Evolutionary conservation across 2,113 vertebrate genomes (phyloP), one percentile per base, ranked within the genome.

Genomic region (Mola mola): DNA sequence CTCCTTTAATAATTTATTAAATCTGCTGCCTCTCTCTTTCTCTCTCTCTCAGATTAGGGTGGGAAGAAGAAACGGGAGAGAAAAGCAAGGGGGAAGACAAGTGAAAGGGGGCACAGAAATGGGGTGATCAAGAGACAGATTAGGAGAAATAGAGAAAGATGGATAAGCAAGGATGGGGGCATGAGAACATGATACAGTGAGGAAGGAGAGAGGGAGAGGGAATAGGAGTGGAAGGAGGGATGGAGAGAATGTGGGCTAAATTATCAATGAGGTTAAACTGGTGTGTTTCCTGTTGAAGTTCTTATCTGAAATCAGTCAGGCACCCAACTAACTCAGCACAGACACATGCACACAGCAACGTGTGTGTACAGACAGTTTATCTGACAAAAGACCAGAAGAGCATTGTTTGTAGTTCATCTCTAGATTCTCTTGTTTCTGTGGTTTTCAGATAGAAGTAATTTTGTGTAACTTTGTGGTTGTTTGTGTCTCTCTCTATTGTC

Each of bases 1-100:
- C 81, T 78, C 78, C 60, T 58, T 86, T 59, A 85, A 86, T 87
- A 84, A 87, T 87, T 87, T 74, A 84, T 85, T 84, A 69, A 83
- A 78, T 87, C 81, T 81, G 66, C 79, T 75, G 75, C 43, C 59
- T 50, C 77, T 81, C 59, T 63, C 46, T 65, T 63, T 52, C 53
- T 38, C 36, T 3, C 37, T 16, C 37, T 40, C 37, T 61, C 64
- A 66, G 71, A 79, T 79, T 62, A 81, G 58, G 50, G 50, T 40
- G 50, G 66, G 61, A 17, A 29, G 62, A 56, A 52, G 55, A 44
- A 43, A 63, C 44, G 41, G 22, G 31, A 28, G 33, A 25, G 37
- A 36, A 40, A 40, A 17, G 37, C 6, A 42, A 46, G 10, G 15
- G 25, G 49, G 55, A 51, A 56, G 26, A 28, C 1, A 33, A 72